Evolutionary conservation across 1,140 invertebrate genomes (phyloP).

Genomic region (Drosophila kanapiae): DNA sequence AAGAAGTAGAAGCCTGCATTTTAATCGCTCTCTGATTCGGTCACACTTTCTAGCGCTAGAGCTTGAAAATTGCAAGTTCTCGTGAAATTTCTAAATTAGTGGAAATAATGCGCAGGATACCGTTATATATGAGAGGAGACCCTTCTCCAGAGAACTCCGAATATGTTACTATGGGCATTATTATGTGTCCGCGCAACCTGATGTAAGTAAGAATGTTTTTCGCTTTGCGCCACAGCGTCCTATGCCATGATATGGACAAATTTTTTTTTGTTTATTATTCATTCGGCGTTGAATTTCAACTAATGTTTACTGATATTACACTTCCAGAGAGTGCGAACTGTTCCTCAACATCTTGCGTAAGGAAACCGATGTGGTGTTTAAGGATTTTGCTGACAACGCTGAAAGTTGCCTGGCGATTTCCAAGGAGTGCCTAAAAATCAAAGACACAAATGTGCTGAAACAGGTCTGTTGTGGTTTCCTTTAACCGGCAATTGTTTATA

Average conservation of each 20-base stretch:
- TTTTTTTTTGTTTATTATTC: not conserved
- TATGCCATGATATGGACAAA: not conserved
- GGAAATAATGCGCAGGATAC: conserved; percentile 34
- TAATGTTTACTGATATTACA: not conserved
- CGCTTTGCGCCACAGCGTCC: not conserved
- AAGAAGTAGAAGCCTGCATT: not conserved
- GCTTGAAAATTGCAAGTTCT: conserved; percentile 14
- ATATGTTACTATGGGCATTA: conserved; percentile 20
- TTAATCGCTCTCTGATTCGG: not conserved
- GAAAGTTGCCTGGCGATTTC: conserved; percentile 10
- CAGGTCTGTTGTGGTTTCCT: not conserved
- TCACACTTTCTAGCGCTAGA: conserved; percentile 38
- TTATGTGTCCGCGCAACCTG: conserved; percentile 39
- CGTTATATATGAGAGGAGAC: not conserved
- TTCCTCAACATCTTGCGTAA: conserved; percentile 40
- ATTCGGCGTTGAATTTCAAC: not conserved
- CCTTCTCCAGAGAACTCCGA: conserved; percentile 9
- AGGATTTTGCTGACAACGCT: not conserved
- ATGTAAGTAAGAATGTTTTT: conserved; percentile 38
- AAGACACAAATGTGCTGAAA: conserved; percentile 2
- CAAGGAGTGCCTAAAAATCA: conserved; percentile 1
- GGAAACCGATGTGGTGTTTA: conserved; percentile 11
- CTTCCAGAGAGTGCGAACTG: conserved; percentile 52
- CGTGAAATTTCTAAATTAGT: conserved; percentile 3
- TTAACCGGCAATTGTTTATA: not conserved